phyloP scores from a whole-genome alignment of 2,797 vertebrate species.

The Pterois miles region DNA sequence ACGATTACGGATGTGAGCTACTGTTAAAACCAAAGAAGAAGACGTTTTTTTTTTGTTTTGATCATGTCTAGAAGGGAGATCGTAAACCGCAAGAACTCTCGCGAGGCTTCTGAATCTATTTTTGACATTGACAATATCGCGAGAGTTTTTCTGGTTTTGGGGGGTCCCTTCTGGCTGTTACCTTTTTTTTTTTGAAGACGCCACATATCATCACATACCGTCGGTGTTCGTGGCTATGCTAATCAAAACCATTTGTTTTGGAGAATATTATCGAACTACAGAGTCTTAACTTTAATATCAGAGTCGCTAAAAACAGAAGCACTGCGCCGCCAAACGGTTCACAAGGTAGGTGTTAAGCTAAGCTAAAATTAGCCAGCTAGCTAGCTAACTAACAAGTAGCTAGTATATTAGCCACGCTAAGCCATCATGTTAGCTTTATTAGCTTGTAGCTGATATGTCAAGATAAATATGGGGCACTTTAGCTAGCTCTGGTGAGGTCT shows the following conservation, averaged over 20 bases:
- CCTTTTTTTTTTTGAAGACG: neutral
- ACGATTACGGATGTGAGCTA: neutral
- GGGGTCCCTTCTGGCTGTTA: neutral
- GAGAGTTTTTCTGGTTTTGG: neutral
- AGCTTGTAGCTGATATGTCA: constrained; percentile 2
- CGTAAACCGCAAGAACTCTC: no score
- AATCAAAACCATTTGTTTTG: neutral
- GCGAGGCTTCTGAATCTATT: no score
- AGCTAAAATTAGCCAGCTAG: neutral
- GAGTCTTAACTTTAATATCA: neutral
- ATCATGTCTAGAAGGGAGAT: no score
- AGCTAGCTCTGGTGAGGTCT: neutral
- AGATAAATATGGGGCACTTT: rapidly evolving
- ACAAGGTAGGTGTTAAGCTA: constrained; percentile 30
- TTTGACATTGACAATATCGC: no score
- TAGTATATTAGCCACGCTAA: neutral
- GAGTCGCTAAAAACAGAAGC: neutral
- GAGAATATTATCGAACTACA: neutral
- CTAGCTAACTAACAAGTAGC: neutral
- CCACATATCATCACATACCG: neutral
- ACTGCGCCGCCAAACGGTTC: neutral
- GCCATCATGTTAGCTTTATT: neutral
- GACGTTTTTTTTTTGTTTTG: neutral
- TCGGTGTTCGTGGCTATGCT: neutral
- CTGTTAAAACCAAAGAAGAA: neutral